A percentile compares a stretch with the other conserved stretches of the same genome.
Evolutionary conservation across 2,113 vertebrate genomes (phyloP).

Genomic region (Cacatua alba): DNA sequence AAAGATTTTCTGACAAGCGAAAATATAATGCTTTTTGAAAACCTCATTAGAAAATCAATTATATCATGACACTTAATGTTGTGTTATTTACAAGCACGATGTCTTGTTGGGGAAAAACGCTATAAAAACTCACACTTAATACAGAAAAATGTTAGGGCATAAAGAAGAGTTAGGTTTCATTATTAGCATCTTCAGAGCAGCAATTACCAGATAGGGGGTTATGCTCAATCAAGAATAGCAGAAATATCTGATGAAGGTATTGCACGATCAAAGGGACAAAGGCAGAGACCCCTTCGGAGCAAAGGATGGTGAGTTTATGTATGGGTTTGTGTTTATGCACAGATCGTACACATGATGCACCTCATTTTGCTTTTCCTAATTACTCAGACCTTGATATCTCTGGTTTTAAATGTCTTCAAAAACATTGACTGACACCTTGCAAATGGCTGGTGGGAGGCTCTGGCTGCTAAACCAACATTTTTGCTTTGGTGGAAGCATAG

Average conservation of each 20-base stretch:
- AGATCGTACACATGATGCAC: fast-evolving
- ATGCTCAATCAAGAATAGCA: background rate
- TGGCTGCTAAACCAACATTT: background rate
- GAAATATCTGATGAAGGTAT: background rate
- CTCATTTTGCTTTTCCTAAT: background rate
- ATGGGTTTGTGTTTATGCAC: no score
- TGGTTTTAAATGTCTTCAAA: background rate
- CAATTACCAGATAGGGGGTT: background rate
- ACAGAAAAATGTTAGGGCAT: constrained; percentile 48
- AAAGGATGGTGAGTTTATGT: background rate
- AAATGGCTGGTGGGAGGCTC: background rate
- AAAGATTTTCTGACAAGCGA: constrained; percentile 69
- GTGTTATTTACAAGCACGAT: constrained; percentile 65
- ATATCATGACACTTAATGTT: constrained; percentile 66
- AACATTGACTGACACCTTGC: background rate
- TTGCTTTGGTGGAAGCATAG: background rate
- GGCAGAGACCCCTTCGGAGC: background rate
- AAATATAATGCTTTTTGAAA: constrained; percentile 70
- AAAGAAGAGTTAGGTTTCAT: constrained; percentile 61
- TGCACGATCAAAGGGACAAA: background rate
- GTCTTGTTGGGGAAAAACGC: constrained; percentile 43
- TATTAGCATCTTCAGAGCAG: constrained; percentile 56
- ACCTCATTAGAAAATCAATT: constrained; percentile 74
- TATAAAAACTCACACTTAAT: constrained; percentile 64
- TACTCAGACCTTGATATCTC: fast-evolving